Evolutionary conservation across 2,888 invertebrate genomes (phyloP), one percentile per base, ranked within the genome.

Genomic region (Spicauda simplicius): DNA sequence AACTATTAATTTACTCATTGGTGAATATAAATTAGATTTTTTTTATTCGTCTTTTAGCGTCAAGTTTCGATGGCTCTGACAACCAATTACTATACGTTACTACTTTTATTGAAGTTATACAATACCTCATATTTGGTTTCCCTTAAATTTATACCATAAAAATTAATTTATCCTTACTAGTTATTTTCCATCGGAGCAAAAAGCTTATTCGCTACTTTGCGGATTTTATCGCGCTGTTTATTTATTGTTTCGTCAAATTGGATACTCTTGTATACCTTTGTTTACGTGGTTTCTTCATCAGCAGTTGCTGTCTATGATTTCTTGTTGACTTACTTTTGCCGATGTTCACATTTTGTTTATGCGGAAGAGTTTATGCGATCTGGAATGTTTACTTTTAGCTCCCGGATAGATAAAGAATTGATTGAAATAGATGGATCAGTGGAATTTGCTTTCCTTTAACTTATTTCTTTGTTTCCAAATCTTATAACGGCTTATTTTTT

Each of bases 201-300:
- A 25, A 53, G 20, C n/a, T 55, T 55, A 55, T 10, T 30, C 25
- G n/a, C 55, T 55, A 33, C 33, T 12, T 16, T 16, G 25, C 19
- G 8, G 54, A 62, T 19, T 54, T 61, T 61, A 61, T 61, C 37
- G 62, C n/a, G 41, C n/a, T 20, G 16, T 11, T 20, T 37, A 62
- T 61, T 61, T 61, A 62, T 62, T 33, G 62, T 62, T 62, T 62
- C 41, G 20, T 41, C 62, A 62, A 62, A 62, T 62, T 61, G 53
- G 53, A 41, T 41, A 25, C 53, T 37, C 41, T 53, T 61, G 37
- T 54, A 25, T 14, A 62, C 62, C 62, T 54, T 53, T 61, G 37
- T 45, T 18, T 53, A 16, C n/a, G 41, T 10, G 10, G 20, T 37
- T 52, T 20, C 16, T 62, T 12, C 20, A 41, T 62, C 62, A 54